Base-by-base conservation (phyloP, 2,797 vertebrate species). In the Sebastes diaconus region DNA sequence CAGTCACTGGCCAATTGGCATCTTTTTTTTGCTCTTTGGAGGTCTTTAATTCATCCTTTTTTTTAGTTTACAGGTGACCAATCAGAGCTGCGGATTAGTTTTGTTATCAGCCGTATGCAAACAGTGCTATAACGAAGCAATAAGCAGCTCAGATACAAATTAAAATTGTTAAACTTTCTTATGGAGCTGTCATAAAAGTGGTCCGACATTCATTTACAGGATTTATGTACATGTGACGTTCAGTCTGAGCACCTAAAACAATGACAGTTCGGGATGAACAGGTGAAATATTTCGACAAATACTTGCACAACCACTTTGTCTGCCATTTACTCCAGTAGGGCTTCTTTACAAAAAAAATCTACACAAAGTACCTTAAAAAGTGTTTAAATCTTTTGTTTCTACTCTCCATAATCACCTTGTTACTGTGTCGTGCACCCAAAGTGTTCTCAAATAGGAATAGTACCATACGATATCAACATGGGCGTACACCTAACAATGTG, bases 121-220 rank as follows among this genome's bases (percentile, higher is more conserved):
- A 83, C 55, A 81, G 81, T 84, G 80, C 80, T 81, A 87, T 22
- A 79, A 34, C 25, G 1, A 61, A 74, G 70, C 77, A 54, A 81
- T n/a, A 75, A 58, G 85, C 79, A 83, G 79, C 82, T 79, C 81
- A 69, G 68, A 84, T 58, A 71, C 2, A 36, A 68, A 74, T 36
- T 25, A 36, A 75, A 80, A 39, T 25, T 22, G 39, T 68, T 63
- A 36, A 77, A 90, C 83, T 84, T 84, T 86, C 84, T 81, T 32
- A 73, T 79, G 10, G 70, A 79, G 88, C 86, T 88, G 88, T 88
- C 83, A 76, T 83, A 69, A 74, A 87, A 87, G 83, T 85, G 81
- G 78, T 85, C 67, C 65, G 68, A 92, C 91, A 94, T 93, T 94
- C 92, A 91, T 90, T 88, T 90, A 92, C 84, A 90, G 73, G 70